Evolutionary conservation across 2,888 invertebrate genomes (phyloP), one percentile per base, ranked within the genome.

Genomic region (Cheilosia impressa): DNA sequence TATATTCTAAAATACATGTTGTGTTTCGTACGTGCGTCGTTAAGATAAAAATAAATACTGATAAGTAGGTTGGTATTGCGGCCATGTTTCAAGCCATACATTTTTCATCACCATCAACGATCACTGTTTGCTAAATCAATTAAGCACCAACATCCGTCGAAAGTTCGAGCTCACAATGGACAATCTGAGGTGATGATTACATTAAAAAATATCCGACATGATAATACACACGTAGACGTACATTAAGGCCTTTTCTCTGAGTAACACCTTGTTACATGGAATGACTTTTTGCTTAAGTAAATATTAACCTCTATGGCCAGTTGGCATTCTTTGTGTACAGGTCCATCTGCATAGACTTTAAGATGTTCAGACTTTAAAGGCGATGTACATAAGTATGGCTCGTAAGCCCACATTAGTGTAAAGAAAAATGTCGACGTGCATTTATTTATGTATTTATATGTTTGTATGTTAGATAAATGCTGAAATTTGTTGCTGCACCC

Each of bases 111-210:
- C 55, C 81, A 78, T 66, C 77, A 66, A 85, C 88, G 65, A 62
- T 77, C 88, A 72, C 82, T 91, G 88, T 91, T 91, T 91, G 90
- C 90, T 88, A 88, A 90, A 90, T 89, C 90, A 90, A 91, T 91
- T 91, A 90, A 90, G 89, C 88, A 89, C 89, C 88, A 88, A 88
- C 89, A 89, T 76, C 68, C 80, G 69, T 79, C 65, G 75, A 73
- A 75, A 58, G 55, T 71, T 50, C 24, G 34, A 62, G 57, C 63
- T 68, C 68, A 68, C 38, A 73, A 68, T 27, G 66, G 78, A 63
- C 22, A 62, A 72, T 71, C 65, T 58, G 50, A 78, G 72, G 68
- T 84, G 80, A 84, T 84, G 75, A 76, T 80, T 80, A 60, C 79
- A 80, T 71, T 65, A 57, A 65, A 79, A 84, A 73, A 55, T 63